Evolutionary conservation across 2,797 vertebrate genomes (phyloP), one percentile per base, ranked within the genome.

Genomic region (Sebastes nivosus): DNA sequence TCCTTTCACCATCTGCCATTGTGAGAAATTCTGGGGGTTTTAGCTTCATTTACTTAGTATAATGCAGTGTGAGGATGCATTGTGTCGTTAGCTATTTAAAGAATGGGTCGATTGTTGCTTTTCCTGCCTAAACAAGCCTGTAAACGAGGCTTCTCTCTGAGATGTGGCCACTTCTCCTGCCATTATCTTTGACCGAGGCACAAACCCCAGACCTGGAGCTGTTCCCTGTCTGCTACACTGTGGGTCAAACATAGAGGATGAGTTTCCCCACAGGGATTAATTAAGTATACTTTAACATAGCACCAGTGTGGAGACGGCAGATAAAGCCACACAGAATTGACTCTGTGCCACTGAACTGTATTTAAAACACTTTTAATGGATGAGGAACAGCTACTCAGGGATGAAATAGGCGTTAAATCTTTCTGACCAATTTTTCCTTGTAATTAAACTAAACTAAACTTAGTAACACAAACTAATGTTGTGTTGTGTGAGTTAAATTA

Each of bases 261-360:
- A 29, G 64, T 81, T 75, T 66, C 25, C 64, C 83, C 87, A 79
- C 16, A 16, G 67, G 79, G 75, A 89, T 82, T 88, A 80, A 92
- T 92, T 87, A 89, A 75, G 50, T 73, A 8, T 30, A 67, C 57
- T 75, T 82, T 66, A 81, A 76, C 76, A 59, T 30, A n/a, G 65
- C 22, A 14, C 27, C 7, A 6, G 32, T 68, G 77, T 66, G 70
- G 75, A 66, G 27, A 60, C 25, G 52, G 22, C 54, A 71, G 60
- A 75, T 13, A 65, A 25, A 42, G 65, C 24, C 63, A 61, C 61
- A 52, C 59, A 60, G 25, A 78, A 71, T 20, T 20, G 63, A 67
- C 20, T 32, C n/a, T 46, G 60, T 75, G 42, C 64, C 60, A 38
- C 29, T 72, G 69, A 83, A 85, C 69, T 79, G 81, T 76, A 57